Conservation (phyloP, 2,797 vertebrate genomes). For the Ataeniobius toweri region DNA sequence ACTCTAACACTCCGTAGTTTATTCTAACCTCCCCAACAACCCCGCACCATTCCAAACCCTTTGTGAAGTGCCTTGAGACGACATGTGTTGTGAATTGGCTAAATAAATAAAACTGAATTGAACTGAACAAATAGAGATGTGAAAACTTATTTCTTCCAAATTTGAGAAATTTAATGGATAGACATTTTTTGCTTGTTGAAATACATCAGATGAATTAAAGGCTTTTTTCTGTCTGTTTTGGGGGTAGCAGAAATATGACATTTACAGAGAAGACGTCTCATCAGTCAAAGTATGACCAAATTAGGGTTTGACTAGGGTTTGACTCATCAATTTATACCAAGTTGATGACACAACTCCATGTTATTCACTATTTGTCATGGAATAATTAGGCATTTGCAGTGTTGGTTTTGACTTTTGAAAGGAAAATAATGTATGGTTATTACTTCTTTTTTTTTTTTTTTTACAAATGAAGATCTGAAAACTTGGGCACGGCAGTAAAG, state of each 20-base stretch:
- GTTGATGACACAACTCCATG: neutral
- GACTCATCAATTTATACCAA: neutral
- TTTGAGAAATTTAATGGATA: neutral
- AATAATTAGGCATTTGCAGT: neutral
- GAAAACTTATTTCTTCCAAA: neutral
- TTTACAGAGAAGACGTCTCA: neutral
- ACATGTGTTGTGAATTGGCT: too few relatives aligned
- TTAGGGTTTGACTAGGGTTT: neutral
- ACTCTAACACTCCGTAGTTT: too few relatives aligned
- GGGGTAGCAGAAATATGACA: neutral
- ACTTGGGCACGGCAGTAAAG: too few relatives aligned
- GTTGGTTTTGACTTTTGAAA: neutral
- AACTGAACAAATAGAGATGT: neutral
- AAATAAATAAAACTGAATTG: too few relatives aligned
- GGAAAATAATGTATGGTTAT: neutral
- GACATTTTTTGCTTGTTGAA: neutral
- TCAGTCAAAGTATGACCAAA: neutral
- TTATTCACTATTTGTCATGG: neutral
- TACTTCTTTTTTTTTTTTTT: neutral
- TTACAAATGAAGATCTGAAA: neutral
- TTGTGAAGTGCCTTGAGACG: too few relatives aligned
- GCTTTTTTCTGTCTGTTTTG: neutral
- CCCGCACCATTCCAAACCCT: too few relatives aligned
- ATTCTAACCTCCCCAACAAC: too few relatives aligned
- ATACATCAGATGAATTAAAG: neutral